A percentile compares a stretch with the other conserved stretches of the same genome.
phyloP scores from a whole-genome alignment of 53 echinoderm and acorn worm species.

The Holothuria leucospilota region DNA sequence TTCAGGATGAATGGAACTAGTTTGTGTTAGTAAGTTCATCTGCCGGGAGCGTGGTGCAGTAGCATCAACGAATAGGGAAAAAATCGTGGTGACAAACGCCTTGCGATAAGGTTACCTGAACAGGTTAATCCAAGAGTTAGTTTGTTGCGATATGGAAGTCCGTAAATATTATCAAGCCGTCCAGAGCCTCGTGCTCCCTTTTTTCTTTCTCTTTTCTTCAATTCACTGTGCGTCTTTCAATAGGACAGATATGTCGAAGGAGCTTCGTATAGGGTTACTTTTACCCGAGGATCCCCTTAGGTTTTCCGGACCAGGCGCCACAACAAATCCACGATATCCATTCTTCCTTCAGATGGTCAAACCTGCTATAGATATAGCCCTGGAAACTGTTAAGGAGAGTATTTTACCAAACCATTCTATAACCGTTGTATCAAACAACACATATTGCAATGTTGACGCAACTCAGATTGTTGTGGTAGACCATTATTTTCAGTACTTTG shows the following conservation, averaged over 20 bases:
- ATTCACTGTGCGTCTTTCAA: not conserved
- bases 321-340: slow-evolving; percentile 62
- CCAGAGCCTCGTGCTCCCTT: slow-evolving; percentile 16
- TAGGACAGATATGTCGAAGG: slow-evolving; percentile 8
- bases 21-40: too few relatives aligned
- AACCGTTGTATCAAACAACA: slow-evolving; percentile 43
- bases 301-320: not conserved
- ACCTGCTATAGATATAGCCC: slow-evolving; percentile 81
- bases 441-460: slow-evolving; percentile 49
- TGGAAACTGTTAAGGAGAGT: slow-evolving; percentile 47
- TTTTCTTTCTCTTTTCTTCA: not conserved
- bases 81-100: too few relatives aligned
- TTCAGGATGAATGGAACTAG: too few relatives aligned
- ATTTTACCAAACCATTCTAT: slow-evolving; percentile 57
- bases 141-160: too few relatives aligned
- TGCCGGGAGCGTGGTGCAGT: too few relatives aligned
- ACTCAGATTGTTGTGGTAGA: slow-evolving; percentile 76
- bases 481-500: slow-evolving; percentile 54
- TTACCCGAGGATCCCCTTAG: slow-evolving; percentile 58
- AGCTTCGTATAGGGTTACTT: slow-evolving; percentile 61
- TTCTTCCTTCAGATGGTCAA: slow-evolving; percentile 79
- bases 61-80: too few relatives aligned
- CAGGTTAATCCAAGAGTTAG: too few relatives aligned
- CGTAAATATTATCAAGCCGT: not conserved
- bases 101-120: too few relatives aligned